These are phyloP conservation scores for Drosophila neonasuta DNA, from an alignment of 2,888 invertebrate genomes.

Conservation along the genomic window DNA sequence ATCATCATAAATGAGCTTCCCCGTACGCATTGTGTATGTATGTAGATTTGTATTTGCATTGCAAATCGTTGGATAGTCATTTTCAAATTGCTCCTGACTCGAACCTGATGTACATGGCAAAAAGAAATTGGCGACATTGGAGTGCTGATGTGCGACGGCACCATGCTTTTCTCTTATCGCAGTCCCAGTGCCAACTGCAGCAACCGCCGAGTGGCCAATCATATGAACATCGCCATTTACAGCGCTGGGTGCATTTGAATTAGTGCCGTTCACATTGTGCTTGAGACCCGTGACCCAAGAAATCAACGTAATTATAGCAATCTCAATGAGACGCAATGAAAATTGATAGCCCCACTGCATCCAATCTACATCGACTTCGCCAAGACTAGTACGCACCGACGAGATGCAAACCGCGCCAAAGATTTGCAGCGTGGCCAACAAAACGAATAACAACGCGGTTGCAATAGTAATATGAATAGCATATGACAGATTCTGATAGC, in stretches of 20 bases:
- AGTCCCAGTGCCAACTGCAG: constrained; percentile 24
- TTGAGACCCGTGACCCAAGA: constrained; percentile 93
- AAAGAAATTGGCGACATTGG: constrained; percentile 88
- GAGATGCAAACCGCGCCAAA: constrained; percentile 89
- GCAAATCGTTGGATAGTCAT: constrained; percentile 92
- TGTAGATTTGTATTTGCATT: constrained; percentile 92
- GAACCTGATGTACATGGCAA: constrained; percentile 91
- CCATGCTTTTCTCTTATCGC: constrained; percentile 85
- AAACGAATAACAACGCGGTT: constrained; percentile 91
- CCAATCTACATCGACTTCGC: constrained; percentile 90
- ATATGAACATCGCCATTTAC: constrained; percentile 57
- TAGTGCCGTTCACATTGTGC: constrained; percentile 82
- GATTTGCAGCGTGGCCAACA: constrained; percentile 92
- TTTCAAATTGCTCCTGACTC: constrained; percentile 92
- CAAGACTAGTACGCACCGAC: constrained; percentile 78
- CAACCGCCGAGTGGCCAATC: constrained; percentile 22
- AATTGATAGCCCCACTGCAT: constrained; percentile 96
- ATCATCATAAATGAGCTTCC: constrained; percentile 89
- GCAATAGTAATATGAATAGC: constrained; percentile 95
- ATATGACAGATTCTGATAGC: constrained; percentile 91
- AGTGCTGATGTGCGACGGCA: constrained; percentile 36
- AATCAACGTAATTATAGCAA: constrained; percentile 92
- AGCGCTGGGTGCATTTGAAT: constrained; percentile 26
- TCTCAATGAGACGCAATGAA: constrained; percentile 91
- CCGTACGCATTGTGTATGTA: constrained; percentile 90